Evolutionary conservation across 2,888 invertebrate species (phyloP).

Genomic region (Anaspis maculata): DNA sequence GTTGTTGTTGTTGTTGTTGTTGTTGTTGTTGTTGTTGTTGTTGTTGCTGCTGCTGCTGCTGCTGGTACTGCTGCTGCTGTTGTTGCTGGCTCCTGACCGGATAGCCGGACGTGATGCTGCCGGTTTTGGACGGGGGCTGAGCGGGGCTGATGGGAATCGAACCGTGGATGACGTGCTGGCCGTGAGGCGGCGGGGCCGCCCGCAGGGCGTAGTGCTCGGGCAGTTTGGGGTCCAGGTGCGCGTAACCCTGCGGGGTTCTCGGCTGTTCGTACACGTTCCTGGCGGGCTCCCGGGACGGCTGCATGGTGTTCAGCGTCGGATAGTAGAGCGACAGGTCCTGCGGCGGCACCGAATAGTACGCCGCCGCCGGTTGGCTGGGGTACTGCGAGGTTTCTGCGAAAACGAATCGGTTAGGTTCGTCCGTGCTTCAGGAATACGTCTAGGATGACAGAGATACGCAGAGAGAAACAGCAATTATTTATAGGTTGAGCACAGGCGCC

Average conservation of each 20-base stretch:
- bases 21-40: no score
- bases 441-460: no score
- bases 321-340: conserved; percentile 43
- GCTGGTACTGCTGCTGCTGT: conserved; percentile 40
- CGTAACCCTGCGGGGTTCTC: conserved; percentile 33
- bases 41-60: no score
- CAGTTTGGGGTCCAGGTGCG: conserved; percentile 38
- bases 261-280: conserved; percentile 35
- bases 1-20: no score
- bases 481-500: no score
- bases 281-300: conserved; percentile 31
- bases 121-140: conserved; percentile 59
- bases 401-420: background rate
- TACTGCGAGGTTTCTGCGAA: conserved; percentile 47
- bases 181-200: conserved; percentile 39
- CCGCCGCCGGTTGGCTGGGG: conserved; percentile 44
- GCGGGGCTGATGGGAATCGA: conserved; percentile 50
- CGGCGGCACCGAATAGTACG: conserved; percentile 47
- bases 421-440: no score
- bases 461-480: no score
- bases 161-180: conserved; percentile 52
- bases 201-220: conserved; percentile 40
- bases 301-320: conserved; percentile 24
- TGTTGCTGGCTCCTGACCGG: conserved; percentile 62
- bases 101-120: conserved; percentile 78